Base-by-base conservation (phyloP, 1,140 invertebrate species). In the Conus ventricosus region DNA sequence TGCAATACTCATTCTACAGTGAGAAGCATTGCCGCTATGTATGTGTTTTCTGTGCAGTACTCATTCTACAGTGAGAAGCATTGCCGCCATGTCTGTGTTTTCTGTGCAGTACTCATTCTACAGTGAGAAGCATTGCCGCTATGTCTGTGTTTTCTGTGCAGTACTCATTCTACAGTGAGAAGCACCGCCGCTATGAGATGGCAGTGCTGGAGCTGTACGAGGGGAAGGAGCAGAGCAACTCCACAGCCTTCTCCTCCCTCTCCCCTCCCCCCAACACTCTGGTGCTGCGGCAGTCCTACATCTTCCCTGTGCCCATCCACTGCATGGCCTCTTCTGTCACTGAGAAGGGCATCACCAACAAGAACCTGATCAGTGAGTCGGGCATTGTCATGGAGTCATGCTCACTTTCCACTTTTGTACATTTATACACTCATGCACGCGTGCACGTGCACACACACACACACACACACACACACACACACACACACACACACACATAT, bases 191-290 rank as follows among this genome's bases (percentile, higher is more conserved):
- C 87, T 97, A 97, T 75, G 99, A 99, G 96, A 96, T 99, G 39
- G 97, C 97, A 7, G 97, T 98, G 8, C 96, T 99, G 91, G 99
- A 99, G 96, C 95, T 99, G 81, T 99, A 98, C 93, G 99, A 99
- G 95, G 99, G 99, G 0, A n/a, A 97, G 93, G 95, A 96, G 63
- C 98, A 99, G 94, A 97, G 96, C 80, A 98, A 99, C 93, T 97
- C 97, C 81, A 97, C 93, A 95, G 97, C 97, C 99, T 98, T 95
- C 99, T 98, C 91, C 96, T 97, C 83, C 96, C 96, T 55, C 96
- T 96, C 84, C 97, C 95, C 10, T 97, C 94, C 11, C 39, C 96
- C 90, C 53, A 89, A 90, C 92, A 53, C 54, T 75, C 71, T 87
- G 85, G 71, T 85, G 51, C 84, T 85, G 25, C 71, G 82, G 7